Evolutionary conservation across 2,797 vertebrate genomes (phyloP).

Genomic region (Arremon brunneinucha): DNA sequence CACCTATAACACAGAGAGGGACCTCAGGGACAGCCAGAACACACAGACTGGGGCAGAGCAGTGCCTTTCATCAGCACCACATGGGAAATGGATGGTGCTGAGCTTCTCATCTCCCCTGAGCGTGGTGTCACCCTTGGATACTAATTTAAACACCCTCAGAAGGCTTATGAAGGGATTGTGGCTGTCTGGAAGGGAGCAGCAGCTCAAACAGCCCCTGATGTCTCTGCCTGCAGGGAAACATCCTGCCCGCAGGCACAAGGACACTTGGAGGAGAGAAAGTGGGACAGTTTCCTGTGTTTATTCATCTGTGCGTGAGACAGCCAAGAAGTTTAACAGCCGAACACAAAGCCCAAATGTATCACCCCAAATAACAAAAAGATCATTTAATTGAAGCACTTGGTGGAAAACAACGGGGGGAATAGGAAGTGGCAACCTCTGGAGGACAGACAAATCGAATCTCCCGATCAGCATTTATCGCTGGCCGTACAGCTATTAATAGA

Average conservation of each 20-base stretch:
- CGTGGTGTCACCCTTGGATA: neutral
- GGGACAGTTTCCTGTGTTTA: neutral
- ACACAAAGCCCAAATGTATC: neutral
- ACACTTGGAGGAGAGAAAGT: neutral
- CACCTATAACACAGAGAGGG: neutral
- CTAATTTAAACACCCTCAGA: neutral
- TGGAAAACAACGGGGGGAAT: neutral
- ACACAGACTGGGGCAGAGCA: fast-evolving
- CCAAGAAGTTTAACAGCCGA: neutral
- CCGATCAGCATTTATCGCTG: slow-evolving; percentile 8
- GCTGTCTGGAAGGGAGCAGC: neutral
- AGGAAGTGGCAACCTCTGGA: slow-evolving; percentile 1
- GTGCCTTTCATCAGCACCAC: neutral
- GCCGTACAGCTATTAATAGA: slow-evolving; percentile 38
- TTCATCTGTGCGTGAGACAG: neutral
- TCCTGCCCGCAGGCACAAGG: neutral
- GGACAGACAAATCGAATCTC: slow-evolving; percentile 27
- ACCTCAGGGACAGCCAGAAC: neutral
- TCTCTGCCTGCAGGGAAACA: neutral
- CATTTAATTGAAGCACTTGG: neutral
- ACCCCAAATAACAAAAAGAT: neutral
- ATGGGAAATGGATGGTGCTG: neutral
- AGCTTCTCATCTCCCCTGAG: neutral
- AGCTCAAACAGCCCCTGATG: neutral
- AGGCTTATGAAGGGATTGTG: fast-evolving